Percentiles rank a stretch among this genome's conserved stretches.
phyloP scores from a whole-genome alignment of 2,113 vertebrate species.

The Glareola pratincola region DNA sequence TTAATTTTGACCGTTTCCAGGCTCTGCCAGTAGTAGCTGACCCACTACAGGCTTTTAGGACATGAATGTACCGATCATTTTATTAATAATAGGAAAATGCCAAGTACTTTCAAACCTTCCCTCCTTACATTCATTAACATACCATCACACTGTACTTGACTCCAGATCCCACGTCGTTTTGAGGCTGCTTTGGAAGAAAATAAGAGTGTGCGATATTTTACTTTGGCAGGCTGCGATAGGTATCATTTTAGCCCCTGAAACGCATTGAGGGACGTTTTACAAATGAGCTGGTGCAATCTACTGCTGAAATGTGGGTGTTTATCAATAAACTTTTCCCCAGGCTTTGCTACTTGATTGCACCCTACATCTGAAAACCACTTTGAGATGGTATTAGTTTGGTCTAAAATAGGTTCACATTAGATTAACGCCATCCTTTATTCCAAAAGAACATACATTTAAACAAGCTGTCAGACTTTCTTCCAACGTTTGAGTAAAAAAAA shows the following conservation, averaged over 20 bases:
- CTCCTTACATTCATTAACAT: neutral
- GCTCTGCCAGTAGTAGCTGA: neutral
- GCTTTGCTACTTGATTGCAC: neutral
- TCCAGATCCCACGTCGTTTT: neutral
- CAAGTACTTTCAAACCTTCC: neutral
- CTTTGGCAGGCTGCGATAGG: neutral
- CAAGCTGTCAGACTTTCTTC: neutral
- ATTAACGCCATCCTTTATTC: neutral
- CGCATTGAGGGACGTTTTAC: neutral
- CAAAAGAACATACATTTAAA: neutral
- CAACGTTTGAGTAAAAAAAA: neutral
- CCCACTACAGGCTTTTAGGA: neutral
- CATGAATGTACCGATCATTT: rapidly evolving
- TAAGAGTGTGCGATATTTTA: neutral
- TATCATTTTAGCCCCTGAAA: neutral
- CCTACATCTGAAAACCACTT: neutral
- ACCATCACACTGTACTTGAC: rapidly evolving
- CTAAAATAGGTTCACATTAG: neutral
- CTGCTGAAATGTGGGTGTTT: neutral
- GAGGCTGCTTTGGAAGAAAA: neutral
- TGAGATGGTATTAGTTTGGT: neutral
- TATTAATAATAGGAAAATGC: neutral
- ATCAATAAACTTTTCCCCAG: neutral
- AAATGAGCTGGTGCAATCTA: neutral
- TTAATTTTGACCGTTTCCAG: neutral